These are phyloP conservation scores for Otis tarda DNA, from an alignment of 2,113 vertebrate species.

Conservation along the genomic window DNA sequence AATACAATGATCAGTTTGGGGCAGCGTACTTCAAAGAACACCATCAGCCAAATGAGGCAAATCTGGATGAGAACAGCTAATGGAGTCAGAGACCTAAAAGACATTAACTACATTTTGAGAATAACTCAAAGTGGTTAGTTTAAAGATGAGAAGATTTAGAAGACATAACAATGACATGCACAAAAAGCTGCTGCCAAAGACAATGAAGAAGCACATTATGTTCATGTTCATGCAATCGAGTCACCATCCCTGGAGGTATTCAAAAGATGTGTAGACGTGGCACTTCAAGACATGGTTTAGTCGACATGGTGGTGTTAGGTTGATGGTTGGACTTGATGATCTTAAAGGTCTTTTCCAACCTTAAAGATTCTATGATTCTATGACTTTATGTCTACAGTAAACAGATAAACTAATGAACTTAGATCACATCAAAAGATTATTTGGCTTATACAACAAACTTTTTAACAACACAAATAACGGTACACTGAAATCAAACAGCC, in stretches of 20 bases:
- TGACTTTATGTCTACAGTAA: not conserved
- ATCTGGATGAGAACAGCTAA: not conserved
- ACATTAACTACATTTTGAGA: not conserved
- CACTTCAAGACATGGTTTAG: no score
- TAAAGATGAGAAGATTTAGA: not conserved
- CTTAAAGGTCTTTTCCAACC: no score
- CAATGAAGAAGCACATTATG: not conserved
- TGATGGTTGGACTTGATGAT: no score
- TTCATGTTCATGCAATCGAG: not conserved
- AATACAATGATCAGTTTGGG: fast-evolving
- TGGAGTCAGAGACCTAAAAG: not conserved
- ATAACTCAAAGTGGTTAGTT: not conserved
- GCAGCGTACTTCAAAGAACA: not conserved
- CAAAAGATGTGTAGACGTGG: no score
- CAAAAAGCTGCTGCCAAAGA: not conserved
- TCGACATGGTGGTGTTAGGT: no score
- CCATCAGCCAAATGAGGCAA: not conserved
- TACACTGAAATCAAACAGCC: not conserved
- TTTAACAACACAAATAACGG: not conserved
- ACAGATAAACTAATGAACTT: not conserved
- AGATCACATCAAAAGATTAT: not conserved
- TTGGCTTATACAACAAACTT: not conserved
- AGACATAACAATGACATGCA: not conserved
- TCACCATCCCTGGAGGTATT: no score
- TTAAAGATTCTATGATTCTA: no score